phyloP scores from a whole-genome alignment of 2,888 invertebrate species.

The Pimpla rufipes region DNA sequence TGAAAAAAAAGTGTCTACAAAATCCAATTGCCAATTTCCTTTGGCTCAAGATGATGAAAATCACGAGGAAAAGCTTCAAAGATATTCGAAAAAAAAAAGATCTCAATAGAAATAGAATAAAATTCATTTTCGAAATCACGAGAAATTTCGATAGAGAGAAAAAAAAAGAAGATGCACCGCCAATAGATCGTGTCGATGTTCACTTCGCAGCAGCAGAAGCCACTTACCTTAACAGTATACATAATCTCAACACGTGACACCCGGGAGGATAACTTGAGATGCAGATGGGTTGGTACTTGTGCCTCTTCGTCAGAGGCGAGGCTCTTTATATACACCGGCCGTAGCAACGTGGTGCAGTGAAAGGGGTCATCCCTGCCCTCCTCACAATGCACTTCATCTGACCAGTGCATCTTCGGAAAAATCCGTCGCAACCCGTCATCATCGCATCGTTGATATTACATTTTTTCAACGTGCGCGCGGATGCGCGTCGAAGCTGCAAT shows the following conservation, averaged over 20 bases:
- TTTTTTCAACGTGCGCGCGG: constrained; percentile 28
- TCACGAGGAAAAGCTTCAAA: not conserved
- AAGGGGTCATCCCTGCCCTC: constrained; percentile 86
- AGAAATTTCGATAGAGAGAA: not conserved
- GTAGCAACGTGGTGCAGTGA: constrained; percentile 84
- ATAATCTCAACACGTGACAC: constrained; percentile 78
- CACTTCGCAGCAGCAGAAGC: not conserved
- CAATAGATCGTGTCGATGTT: constrained; percentile 10
- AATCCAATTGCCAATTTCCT: too few relatives aligned
- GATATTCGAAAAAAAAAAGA: not conserved
- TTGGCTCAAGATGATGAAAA: not conserved
- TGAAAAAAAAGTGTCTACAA: not conserved
- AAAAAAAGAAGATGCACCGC: not conserved
- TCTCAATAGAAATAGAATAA: not conserved
- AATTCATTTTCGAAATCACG: not conserved
- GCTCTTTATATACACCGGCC: constrained; percentile 84
- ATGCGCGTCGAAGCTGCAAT: not conserved
- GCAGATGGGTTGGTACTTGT: constrained; percentile 84
- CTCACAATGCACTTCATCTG: constrained; percentile 84
- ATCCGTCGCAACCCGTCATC: constrained; percentile 64
- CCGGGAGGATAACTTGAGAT: constrained; percentile 79
- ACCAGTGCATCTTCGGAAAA: constrained; percentile 79
- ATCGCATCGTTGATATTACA: constrained; percentile 47
- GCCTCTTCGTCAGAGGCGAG: constrained; percentile 83
- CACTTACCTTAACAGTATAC: constrained; percentile 83